phyloP scores from a whole-genome alignment of 2,888 invertebrate species.

The Conchocele bisecta region DNA sequence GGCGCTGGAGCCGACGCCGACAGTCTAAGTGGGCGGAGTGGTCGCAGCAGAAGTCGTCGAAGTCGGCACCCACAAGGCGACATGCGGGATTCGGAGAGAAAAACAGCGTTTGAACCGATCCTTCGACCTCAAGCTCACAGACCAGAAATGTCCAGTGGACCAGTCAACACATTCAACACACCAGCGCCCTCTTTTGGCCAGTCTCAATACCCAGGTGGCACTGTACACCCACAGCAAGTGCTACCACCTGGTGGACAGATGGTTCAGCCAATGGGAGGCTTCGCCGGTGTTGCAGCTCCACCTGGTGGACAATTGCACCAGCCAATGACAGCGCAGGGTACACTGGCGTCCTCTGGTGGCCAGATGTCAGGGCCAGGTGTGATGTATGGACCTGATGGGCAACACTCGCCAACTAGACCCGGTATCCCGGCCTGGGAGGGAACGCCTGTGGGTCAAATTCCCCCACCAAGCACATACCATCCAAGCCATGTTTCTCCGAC shows the following conservation, averaged over 20 bases:
- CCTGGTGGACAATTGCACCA: no score
- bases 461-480: slow-evolving; percentile 32
- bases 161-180: slow-evolving; percentile 16
- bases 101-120: slow-evolving; percentile 72
- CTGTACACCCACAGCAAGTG: background rate
- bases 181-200: no score
- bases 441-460: slow-evolving; percentile 2
- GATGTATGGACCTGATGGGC: background rate
- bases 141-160: slow-evolving; percentile 55
- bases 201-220: background rate
- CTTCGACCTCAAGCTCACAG: slow-evolving; percentile 63
- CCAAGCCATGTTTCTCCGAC: slow-evolving; percentile 23
- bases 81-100: slow-evolving; percentile 39
- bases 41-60: slow-evolving; percentile 33
- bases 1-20: slow-evolving; percentile 56
- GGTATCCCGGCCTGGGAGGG: background rate
- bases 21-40: slow-evolving; percentile 48
- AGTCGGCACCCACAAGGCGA: slow-evolving; percentile 10
- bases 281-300: no score
- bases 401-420: background rate
- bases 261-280: slow-evolving; percentile 21
- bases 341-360: slow-evolving; percentile 9
- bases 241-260: slow-evolving; percentile 10
- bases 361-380: background rate
- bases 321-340: slow-evolving; percentile 36